Percentiles rank a stretch among this genome's conserved stretches.
phyloP scores from a whole-genome alignment of 2,797 vertebrate species.

The Fundulus diaphanus region DNA sequence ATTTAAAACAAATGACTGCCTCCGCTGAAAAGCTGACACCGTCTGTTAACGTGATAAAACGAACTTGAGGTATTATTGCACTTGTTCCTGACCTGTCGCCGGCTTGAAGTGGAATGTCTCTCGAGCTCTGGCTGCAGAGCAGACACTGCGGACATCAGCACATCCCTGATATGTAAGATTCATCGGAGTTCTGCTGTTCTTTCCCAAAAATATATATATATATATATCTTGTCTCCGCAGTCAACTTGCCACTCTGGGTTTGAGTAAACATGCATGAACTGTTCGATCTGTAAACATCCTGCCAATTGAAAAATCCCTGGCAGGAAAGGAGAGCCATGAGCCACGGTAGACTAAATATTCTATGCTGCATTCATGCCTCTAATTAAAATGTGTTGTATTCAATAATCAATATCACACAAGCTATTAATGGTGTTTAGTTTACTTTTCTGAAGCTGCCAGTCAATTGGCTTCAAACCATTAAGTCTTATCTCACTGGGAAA shows the following conservation, averaged over 20 bases:
- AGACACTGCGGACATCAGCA: conserved; percentile 19
- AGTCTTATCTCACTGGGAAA: not conserved
- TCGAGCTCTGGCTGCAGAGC: conserved; percentile 11
- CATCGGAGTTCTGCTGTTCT: conserved; percentile 23
- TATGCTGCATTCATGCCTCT: conserved; percentile 39
- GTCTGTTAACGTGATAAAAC: conserved; percentile 48
- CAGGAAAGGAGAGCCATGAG: conserved; percentile 30
- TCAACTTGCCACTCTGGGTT: conserved; percentile 23
- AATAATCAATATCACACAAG: not conserved
- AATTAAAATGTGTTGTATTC: not conserved
- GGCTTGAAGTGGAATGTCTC: conserved; percentile 57
- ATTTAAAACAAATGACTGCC: conserved; percentile 57
- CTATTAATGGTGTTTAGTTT: not conserved
- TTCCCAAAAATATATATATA: conserved; percentile 9
- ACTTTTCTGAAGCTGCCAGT: not conserved
- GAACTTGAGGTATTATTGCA: conserved; percentile 79
- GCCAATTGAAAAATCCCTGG: conserved; percentile 35
- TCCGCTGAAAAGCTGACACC: conserved; percentile 52
- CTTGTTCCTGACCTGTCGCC: conserved; percentile 50
- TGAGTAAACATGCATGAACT: conserved; percentile 63
- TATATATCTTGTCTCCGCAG: conserved; percentile 22
- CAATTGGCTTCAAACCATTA: not conserved
- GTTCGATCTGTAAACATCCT: conserved; percentile 67
- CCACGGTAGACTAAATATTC: conserved; percentile 12
- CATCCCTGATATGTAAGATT: not conserved